These are phyloP conservation scores for Penaeus chinensis DNA, from an alignment of 1,140 invertebrate species.

Conservation along the genomic window DNA sequence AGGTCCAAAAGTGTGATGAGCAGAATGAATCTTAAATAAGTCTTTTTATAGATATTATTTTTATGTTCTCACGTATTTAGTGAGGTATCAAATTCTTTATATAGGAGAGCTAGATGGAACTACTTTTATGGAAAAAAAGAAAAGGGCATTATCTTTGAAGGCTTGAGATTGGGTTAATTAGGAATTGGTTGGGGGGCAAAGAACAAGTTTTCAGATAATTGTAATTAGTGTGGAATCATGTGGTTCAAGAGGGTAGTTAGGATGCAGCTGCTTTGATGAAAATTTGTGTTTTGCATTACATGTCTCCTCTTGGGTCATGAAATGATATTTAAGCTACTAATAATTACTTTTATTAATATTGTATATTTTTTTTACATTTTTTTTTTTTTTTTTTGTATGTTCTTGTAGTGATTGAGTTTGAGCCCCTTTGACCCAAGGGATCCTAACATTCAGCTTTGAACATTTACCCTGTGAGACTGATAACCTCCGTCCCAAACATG, in stretches of 20 bases:
- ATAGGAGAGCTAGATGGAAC: too few relatives aligned
- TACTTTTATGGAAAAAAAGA: too few relatives aligned
- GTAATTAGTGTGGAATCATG: background rate
- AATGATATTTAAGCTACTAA: too few relatives aligned
- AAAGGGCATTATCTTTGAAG: too few relatives aligned
- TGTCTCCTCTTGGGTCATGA: background rate
- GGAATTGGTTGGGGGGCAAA: too few relatives aligned
- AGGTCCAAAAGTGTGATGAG: too few relatives aligned
- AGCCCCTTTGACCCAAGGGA: constrained; percentile 11
- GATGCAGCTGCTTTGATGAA: constrained; percentile 18
- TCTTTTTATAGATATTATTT: too few relatives aligned
- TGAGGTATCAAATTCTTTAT: too few relatives aligned
- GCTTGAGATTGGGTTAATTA: too few relatives aligned
- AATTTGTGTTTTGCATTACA: background rate
- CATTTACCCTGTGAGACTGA: background rate
- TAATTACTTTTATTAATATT: background rate
- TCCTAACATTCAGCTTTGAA: constrained; percentile 9
- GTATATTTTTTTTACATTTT: background rate
- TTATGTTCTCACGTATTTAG: too few relatives aligned
- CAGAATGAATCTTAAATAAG: too few relatives aligned
- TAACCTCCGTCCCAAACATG: constrained; percentile 12
- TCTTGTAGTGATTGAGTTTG: constrained; percentile 2
- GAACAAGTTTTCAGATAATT: too few relatives aligned
- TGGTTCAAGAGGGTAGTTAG: constrained; percentile 1
- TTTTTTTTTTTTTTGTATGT: constrained; percentile 10